Evolutionary conservation across 2,113 vertebrate genomes (phyloP).

Genomic region (Pluvialis apricaria): DNA sequence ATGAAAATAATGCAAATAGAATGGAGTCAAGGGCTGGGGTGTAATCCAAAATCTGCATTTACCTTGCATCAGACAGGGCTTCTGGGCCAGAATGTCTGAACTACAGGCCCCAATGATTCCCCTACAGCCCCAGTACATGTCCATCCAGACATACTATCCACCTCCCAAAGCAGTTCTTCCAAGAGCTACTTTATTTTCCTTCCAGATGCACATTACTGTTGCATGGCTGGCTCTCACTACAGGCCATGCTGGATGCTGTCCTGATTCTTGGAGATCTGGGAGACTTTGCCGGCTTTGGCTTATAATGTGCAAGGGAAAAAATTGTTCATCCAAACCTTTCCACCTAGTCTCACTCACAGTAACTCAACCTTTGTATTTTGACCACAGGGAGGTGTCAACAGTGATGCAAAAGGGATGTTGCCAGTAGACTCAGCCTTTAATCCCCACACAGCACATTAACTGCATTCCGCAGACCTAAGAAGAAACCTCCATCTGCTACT

Average conservation of each 20-base stretch:
- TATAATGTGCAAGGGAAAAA: background rate
- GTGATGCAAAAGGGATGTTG: background rate
- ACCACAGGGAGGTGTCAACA: background rate
- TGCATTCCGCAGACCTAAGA: background rate
- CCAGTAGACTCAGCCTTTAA: conserved; percentile 3
- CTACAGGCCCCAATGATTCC: background rate
- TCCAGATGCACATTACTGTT: background rate
- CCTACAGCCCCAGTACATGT: background rate
- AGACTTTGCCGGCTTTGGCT: background rate
- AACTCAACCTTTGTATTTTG: background rate
- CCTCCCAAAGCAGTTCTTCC: background rate
- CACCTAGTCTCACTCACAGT: background rate
- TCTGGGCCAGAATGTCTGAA: background rate
- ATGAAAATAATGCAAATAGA: background rate
- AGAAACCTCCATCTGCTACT: background rate
- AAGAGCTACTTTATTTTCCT: background rate
- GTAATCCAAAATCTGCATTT: background rate
- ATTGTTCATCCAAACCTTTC: background rate
- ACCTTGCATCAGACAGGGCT: background rate
- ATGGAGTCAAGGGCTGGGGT: background rate
- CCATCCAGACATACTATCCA: background rate
- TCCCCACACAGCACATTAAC: background rate
- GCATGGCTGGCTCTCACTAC: background rate
- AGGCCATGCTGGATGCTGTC: background rate
- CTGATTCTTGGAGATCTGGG: background rate